Evolutionary conservation across 2,888 invertebrate species (phyloP), one percentile per base, ranked within the genome.

Genomic region (Perdita meconis): DNA sequence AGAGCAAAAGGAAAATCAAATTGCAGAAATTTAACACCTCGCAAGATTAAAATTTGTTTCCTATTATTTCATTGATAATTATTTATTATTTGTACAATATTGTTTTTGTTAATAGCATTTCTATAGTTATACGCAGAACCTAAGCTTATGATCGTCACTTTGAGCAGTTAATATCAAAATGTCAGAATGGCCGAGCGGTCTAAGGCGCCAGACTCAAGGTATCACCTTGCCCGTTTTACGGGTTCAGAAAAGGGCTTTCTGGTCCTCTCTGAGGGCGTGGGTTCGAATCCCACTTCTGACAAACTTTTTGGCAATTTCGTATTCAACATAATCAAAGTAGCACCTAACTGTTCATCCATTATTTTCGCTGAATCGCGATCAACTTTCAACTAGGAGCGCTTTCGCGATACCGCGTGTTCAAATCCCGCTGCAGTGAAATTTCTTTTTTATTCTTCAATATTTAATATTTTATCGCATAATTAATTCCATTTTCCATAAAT

Each of bases 131-230:
- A 24, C 51, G n/a, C 3, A 69, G 19, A 10, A n/a, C 0, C 0
- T 6, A 30, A 6, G 30, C 6, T 6, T 4, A 56, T 61, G 1
- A 13, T 0, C 0, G 2, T 0, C 0, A 60, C 59, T 40, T 57
- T 55, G 13, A 47, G 3, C 0, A 0, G 0, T 2, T 0, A 13
- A 2, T 69, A 1, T 1, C 59, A 83, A 56, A 56, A 51, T 88
- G 94, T 93, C 93, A 94, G 94, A 93, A 93, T 94, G 94, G 94
- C 94, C 94, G 94, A 94, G 94, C 93, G 94, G 94, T 94, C 94
- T 94, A 94, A 94, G 94, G 94, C 93, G 93, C 93, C 94, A 94
- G 94, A 94, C 94, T 94, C 94, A 94, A 94, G 94, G 93, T 90
- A 3, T 13, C 24, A 78, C 85, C 85, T 85, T 85, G 74, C 82